Conservation (phyloP, 2,888 invertebrate genomes). For the Pristionchus arcanus region DNA sequence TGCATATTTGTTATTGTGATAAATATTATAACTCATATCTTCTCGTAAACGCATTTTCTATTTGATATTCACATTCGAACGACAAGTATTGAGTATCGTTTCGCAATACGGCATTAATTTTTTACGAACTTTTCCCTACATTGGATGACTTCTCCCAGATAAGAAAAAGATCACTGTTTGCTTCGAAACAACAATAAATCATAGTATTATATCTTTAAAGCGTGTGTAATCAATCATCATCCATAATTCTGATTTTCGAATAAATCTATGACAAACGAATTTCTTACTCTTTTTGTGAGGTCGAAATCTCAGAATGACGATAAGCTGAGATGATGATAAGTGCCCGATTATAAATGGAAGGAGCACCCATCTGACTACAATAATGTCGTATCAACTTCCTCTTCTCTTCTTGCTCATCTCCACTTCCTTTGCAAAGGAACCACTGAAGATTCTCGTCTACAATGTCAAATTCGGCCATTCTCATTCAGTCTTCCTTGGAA, state of each 20-base stretch:
- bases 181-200: background rate
- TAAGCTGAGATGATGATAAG: background rate
- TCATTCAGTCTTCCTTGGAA: slow-evolving; percentile 21
- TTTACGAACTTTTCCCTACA: background rate
- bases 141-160: background rate
- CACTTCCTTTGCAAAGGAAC: background rate
- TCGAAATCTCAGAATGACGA: background rate
- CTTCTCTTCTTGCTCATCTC: background rate
- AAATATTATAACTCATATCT: background rate
- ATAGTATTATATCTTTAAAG: no score
- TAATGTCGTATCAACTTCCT: background rate
- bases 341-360: background rate
- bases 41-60: background rate
- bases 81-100: background rate
- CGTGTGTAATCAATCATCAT: background rate
- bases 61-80: background rate
- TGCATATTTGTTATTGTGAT: background rate
- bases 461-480: slow-evolving; percentile 49
- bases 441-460: slow-evolving; percentile 49
- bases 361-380: background rate
- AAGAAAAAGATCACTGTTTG: background rate
- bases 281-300: background rate
- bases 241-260: background rate
- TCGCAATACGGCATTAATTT: background rate
- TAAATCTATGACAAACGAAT: background rate